These are phyloP conservation scores for Tachypleus tridentatus DNA, from an alignment of 1,140 invertebrate species.

Conservation along the genomic window DNA sequence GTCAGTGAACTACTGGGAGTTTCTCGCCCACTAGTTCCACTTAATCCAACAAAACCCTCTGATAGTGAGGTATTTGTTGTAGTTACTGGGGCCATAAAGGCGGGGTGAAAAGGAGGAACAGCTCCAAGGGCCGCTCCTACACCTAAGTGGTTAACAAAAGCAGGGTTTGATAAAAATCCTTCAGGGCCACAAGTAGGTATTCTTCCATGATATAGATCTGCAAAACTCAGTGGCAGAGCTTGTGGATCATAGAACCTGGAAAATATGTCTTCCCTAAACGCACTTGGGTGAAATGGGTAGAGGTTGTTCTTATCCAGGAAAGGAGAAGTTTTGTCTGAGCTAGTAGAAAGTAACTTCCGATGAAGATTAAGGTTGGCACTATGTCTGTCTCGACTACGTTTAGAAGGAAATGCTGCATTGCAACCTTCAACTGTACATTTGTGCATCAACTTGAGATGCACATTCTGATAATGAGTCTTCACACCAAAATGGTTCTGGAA, in stretches of 20 bases:
- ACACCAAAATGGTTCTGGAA: constrained; percentile 93
- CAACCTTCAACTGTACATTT: constrained; percentile 91
- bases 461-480: constrained; percentile 90
- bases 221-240: constrained; percentile 35
- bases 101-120: constrained; percentile 16
- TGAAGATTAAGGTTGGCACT: constrained; percentile 86
- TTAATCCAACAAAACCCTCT: no score
- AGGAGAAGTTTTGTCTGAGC: constrained; percentile 30
- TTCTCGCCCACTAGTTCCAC: not conserved
- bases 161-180: constrained; percentile 22
- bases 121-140: no score
- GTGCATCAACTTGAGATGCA: constrained; percentile 91
- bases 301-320: constrained; percentile 29
- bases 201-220: constrained; percentile 38
- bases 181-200: constrained; percentile 31
- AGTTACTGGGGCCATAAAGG: constrained; percentile 14
- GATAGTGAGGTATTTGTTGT: not conserved
- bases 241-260: constrained; percentile 63
- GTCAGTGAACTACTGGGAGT: not conserved
- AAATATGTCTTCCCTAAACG: constrained; percentile 59
- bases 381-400: constrained; percentile 80
- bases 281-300: constrained; percentile 33
- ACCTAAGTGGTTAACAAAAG: constrained; percentile 18
- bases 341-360: constrained; percentile 67
- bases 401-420: constrained; percentile 86